Evolutionary conservation across 2,888 invertebrate genomes (phyloP).

Genomic region (Harmothoe impar): DNA sequence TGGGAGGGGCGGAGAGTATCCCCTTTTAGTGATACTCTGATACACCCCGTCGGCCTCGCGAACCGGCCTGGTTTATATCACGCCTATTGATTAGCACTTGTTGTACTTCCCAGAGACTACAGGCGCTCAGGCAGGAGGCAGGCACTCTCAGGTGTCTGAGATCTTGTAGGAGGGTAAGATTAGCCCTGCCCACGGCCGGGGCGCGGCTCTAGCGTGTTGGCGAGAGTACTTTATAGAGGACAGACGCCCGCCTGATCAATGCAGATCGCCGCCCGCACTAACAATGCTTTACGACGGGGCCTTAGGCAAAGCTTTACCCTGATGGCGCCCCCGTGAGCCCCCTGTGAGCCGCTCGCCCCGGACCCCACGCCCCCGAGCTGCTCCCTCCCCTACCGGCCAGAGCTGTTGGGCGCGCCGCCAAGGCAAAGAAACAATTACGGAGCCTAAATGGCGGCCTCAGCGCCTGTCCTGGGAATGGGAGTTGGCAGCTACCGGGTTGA

Average conservation of each 20-base stretch:
- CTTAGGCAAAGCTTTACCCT: conserved; percentile 14
- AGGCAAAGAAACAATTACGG: conserved; percentile 42
- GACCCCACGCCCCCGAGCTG: neutral
- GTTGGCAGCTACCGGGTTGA: neutral
- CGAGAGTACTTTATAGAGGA: neutral
- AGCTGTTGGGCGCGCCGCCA: conserved; percentile 15
- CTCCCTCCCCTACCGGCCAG: conserved; percentile 1
- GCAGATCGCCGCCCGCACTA: conserved; percentile 7
- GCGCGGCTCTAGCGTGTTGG: neutral
- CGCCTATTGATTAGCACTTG: conserved; percentile 24
- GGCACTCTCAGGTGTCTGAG: conserved; percentile 1
- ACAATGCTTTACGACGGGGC: conserved; percentile 21
- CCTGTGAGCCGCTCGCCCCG: neutral
- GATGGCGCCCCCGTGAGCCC: conserved; percentile 28
- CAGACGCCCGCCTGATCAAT: neutral
- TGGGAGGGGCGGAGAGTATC: neutral
- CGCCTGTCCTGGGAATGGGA: neutral
- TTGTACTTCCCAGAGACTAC: conserved; percentile 13
- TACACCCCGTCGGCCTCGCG: neutral
- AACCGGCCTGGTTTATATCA: neutral
- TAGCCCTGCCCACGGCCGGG: neutral
- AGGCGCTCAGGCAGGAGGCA: neutral
- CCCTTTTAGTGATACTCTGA: neutral
- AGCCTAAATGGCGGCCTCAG: neutral
- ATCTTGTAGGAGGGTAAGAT: neutral